Percentiles rank a stretch among this genome's conserved stretches.
Evolutionary conservation across 2,888 invertebrate genomes (phyloP).

Genomic region (Ormia ochracea): DNA sequence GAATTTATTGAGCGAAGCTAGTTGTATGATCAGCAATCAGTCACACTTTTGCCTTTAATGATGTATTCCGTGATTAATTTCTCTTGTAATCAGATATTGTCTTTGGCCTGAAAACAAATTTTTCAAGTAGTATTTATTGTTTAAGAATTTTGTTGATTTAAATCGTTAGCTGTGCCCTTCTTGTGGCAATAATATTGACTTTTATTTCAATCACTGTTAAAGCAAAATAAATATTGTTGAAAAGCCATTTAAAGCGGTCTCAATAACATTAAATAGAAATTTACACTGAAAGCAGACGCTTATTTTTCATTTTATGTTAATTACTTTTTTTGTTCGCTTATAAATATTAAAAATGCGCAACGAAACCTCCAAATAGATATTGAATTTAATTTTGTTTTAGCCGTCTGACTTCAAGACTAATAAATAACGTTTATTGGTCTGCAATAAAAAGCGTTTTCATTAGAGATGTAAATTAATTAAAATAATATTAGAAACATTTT

Average conservation of each 20-base stretch:
- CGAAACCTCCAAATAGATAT: conserved; percentile 7
- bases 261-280: conserved; percentile 25
- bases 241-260: conserved; percentile 18
- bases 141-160: neutral
- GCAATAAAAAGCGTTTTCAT: neutral
- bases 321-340: neutral
- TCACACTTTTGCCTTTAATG: conserved; percentile 36
- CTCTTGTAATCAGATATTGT: neutral
- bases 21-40: neutral
- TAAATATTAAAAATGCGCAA: neutral
- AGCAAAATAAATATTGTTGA: conserved; percentile 38
- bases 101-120: neutral
- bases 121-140: neutral
- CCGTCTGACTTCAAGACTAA: neutral
- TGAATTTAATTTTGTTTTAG: neutral
- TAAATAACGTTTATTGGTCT: neutral
- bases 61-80: conserved; percentile 50
- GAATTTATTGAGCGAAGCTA: no score
- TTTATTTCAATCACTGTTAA: conserved; percentile 43
- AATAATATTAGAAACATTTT: neutral
- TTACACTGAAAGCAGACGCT: conserved; percentile 21
- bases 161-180: neutral
- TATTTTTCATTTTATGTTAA: conserved; percentile 4
- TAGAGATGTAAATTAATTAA: neutral
- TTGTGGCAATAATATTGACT: conserved; percentile 22